Evolutionary conservation across 2,113 vertebrate species (phyloP).

Genomic region (Pionites leucogaster): DNA sequence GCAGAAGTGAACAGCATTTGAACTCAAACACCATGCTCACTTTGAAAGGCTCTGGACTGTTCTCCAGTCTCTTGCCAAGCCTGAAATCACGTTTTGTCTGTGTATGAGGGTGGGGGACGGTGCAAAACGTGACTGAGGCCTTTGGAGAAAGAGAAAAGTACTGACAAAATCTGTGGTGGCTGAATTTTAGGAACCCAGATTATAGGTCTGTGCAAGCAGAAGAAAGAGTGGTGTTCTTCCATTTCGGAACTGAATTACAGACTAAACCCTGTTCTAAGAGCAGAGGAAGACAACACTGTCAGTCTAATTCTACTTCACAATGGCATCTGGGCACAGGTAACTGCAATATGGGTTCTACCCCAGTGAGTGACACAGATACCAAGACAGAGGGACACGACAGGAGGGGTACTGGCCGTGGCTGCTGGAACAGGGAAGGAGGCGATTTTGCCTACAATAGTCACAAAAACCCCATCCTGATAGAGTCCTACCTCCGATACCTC

Average conservation of each 20-base stretch:
- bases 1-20: not conserved
- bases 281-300: not conserved
- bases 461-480: not conserved
- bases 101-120: accelerated
- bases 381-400: not conserved
- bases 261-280: not conserved
- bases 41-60: not conserved
- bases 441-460: not conserved
- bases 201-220: not conserved
- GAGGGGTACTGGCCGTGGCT: not conserved
- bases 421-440: not conserved
- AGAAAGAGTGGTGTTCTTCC: not conserved
- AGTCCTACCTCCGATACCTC: not conserved
- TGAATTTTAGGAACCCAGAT: not conserved
- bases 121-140: not conserved
- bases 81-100: not conserved
- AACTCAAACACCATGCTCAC: not conserved
- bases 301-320: not conserved
- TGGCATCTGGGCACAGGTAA: not conserved
- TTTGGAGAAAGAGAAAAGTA: not conserved
- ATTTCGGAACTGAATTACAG: not conserved
- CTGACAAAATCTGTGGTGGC: not conserved
- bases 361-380: not conserved
- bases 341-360: not conserved
- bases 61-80: not conserved